Conservation (phyloP, 2,113 vertebrate genomes). For the Myiagra hebetior region DNA sequence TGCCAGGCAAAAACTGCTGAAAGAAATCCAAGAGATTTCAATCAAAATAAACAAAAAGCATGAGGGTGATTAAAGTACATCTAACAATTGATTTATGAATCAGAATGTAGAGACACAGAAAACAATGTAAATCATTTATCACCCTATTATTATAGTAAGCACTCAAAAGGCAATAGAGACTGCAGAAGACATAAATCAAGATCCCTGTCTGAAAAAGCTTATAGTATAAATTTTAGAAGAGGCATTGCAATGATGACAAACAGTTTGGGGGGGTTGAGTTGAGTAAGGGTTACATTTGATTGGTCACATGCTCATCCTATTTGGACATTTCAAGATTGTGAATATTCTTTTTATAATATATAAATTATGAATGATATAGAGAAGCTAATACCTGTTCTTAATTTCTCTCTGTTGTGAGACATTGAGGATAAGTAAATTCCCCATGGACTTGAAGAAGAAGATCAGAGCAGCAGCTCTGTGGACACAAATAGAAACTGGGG, state of each 20-base stretch:
- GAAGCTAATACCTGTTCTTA: background rate
- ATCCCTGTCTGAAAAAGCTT: background rate
- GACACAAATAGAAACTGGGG: background rate
- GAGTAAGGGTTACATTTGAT: background rate
- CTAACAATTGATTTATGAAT: slow-evolving; percentile 1
- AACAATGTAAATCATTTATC: slow-evolving; percentile 15
- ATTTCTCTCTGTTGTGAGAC: background rate
- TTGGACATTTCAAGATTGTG: background rate
- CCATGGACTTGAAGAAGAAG: background rate
- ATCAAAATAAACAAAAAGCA: background rate
- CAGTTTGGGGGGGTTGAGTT: background rate
- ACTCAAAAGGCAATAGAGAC: background rate
- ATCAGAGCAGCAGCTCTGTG: background rate
- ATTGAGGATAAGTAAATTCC: background rate
- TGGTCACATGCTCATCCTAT: background rate
- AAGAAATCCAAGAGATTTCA: slow-evolving; percentile 8
- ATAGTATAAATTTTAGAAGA: background rate
- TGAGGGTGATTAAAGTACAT: background rate
- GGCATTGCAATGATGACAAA: background rate
- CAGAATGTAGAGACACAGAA: background rate
- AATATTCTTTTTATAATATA: background rate
- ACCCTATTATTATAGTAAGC: background rate
- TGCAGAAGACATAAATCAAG: background rate
- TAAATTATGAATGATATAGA: background rate
- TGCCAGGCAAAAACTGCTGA: background rate